Percentiles rank a stretch among this genome's conserved stretches.
phyloP scores from a whole-genome alignment of 2,113 vertebrate species.

The Siniperca chuatsi region DNA sequence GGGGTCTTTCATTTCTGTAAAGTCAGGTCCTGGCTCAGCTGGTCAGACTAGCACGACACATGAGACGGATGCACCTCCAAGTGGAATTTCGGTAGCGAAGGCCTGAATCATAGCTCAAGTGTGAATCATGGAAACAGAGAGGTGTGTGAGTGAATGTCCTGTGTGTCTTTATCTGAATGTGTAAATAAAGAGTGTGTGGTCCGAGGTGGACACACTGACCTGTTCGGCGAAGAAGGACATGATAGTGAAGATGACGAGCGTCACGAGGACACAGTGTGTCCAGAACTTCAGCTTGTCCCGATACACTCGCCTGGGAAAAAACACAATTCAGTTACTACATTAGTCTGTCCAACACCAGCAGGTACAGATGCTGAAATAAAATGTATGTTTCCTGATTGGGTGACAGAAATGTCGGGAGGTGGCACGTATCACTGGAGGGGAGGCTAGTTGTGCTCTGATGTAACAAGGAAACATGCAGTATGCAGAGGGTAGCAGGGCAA shows the following conservation, averaged over 20 bases:
- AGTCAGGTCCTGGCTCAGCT: constrained; percentile 39
- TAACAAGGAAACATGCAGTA: constrained; percentile 38
- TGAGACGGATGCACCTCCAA: constrained; percentile 31
- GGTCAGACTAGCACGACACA: constrained; percentile 34
- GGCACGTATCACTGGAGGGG: neutral
- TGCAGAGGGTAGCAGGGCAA: constrained; percentile 50
- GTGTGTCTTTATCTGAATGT: constrained; percentile 18
- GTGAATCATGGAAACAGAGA: constrained; percentile 64
- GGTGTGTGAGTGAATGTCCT: neutral
- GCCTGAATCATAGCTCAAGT: constrained; percentile 48
- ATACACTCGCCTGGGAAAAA: constrained; percentile 89
- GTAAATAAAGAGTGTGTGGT: constrained; percentile 22
- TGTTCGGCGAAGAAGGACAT: constrained; percentile 99
- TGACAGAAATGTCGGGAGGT: neutral
- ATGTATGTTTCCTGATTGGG: neutral
- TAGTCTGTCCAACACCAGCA: too few species aligned
- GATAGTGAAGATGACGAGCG: constrained; percentile 94
- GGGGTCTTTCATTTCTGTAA: constrained; percentile 51
- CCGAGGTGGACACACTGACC: constrained; percentile 81
- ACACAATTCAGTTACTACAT: neutral
- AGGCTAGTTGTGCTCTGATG: constrained; percentile 1
- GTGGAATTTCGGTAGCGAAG: constrained; percentile 14
- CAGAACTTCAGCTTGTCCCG: constrained; percentile 98
- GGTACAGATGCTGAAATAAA: neutral
- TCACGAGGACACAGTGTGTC: constrained; percentile 96